Evolutionary conservation across 2,888 invertebrate genomes (phyloP), one percentile per base, ranked within the genome.

Genomic region (Leucozona laternaria): DNA sequence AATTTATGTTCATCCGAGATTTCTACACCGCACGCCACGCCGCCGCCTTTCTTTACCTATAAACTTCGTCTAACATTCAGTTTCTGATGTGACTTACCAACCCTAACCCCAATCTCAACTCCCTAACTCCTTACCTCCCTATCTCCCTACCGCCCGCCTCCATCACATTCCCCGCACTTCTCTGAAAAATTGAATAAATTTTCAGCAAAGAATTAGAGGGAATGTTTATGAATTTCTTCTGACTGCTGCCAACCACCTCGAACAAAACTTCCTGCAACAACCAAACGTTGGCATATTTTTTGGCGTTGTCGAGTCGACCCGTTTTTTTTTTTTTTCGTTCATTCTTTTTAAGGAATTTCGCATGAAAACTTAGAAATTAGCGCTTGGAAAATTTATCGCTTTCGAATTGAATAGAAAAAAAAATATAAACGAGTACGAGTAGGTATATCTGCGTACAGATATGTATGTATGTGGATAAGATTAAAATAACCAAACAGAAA

Each of bases 1-100:
- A 86, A 86, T 86, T 75, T 86, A 86, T 82, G 81, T 86, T 86
- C 78, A 86, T 82, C 86, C 78, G 78, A 81, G 86, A 86, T 86
- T 86, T 79, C 71, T 73, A 31, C 25, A 53, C 53, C 53, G 53
- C 28, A 28, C 25, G 3, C 15, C 50, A 13, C 50, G 5, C 48
- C 48, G 20, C 15, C 28, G 13, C 58, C 48, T n/a, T 37, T 28
- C 62, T 5, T 15, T 50, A 50, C 34, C 5, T 34, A 15, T n/a
- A 43, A 62, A 62, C 5, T 28, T 50, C 34, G 17, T 31, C 25
- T 45, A 25, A 37, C 40, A 37, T 40, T 62, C 40, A 25, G 22
- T 62, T 25, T 43, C n/a, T 62, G 37, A 43, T 62, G 43, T 62
- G 62, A 62, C 62, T 64, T 64, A 28, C 45, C 64, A 66, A 48